Conservation (phyloP, 1,140 invertebrate genomes). For the Lethrus apterus region DNA sequence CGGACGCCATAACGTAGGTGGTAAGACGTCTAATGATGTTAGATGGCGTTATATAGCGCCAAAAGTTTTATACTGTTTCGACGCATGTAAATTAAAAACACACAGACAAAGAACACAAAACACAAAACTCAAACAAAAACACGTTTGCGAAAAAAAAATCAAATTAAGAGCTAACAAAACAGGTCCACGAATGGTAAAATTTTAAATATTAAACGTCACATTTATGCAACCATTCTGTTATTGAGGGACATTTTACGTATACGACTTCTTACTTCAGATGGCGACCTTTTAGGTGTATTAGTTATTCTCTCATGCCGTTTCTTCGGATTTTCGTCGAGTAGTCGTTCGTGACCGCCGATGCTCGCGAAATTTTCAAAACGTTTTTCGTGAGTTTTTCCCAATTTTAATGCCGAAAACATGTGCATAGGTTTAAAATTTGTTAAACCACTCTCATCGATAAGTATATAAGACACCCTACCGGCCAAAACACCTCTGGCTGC, state of each 20-base stretch:
- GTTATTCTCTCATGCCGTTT: background rate
- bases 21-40: too few relatives aligned
- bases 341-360: constrained; percentile 32
- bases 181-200: background rate
- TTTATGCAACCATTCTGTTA: constrained; percentile 17
- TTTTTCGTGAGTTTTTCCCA: constrained; percentile 48
- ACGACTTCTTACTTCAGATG: constrained; percentile 18
- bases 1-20: too few relatives aligned
- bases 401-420: constrained; percentile 58
- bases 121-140: constrained; percentile 1
- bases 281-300: constrained; percentile 3
- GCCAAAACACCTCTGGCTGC: constrained; percentile 63
- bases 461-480: constrained; percentile 66
- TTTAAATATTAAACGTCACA: background rate
- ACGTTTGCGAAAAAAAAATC: background rate
- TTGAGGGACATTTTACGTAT: constrained; percentile 16
- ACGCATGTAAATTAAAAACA: background rate
- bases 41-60: too few relatives aligned
- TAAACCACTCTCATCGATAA: constrained; percentile 69
- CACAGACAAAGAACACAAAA: background rate
- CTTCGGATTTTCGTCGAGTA: background rate
- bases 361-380: constrained; percentile 44
- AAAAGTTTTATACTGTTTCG: too few relatives aligned
- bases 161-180: constrained; percentile 1
- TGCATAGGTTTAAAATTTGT: constrained; percentile 69